Evolutionary conservation across 2,888 invertebrate species (phyloP), one percentile per base, ranked within the genome.

Genomic region (Dastarcus helophoroides): DNA sequence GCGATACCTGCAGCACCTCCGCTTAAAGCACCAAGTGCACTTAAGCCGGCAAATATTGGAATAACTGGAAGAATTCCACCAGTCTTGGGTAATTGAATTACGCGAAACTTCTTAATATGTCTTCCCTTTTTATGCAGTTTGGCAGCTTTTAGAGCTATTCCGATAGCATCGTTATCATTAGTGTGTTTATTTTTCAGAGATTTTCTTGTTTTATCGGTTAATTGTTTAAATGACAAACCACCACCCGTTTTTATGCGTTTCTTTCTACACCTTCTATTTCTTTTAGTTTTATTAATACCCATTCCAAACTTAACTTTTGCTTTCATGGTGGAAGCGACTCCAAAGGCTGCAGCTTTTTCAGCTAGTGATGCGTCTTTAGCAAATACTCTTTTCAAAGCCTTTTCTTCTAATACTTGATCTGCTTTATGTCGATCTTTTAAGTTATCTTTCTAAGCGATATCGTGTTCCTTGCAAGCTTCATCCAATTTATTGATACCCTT

Each of bases 1-100:
- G 49, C 47, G 15, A 59, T 46, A 27, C 47, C 51, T 6, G 56
- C 49, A 19, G 51, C 51, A 12, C 57, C 56, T 10, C 59, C 56
- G 6, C 49, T 43, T 35, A 59, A 36, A 14, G 50, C 40, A 3
- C 55, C 58, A 4, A 49, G n/a, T 6, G 56, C 56, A 10, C 47
- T 43, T 29, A 58, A 35, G 13, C 51, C 53, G 1, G 56, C 53
- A 44, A 56, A 53, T 12, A 58, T 40, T 2, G 54, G 54, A 17
- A 57, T 39, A 19, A 53, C 32, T 4, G 50, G 51, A 32, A 53
- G 33, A 11, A 55, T 34, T 21, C 57, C 56, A 13, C 54, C 54
- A 14, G 32, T 32, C 44, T 55, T 55, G 3, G 55, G 54, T n/a
- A 56, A 9, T 13, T 48, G 44, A 25, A 53, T 49, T 22, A 56